Conservation (phyloP, 1,140 invertebrate species). For the Drosophila bipectinata region DNA sequence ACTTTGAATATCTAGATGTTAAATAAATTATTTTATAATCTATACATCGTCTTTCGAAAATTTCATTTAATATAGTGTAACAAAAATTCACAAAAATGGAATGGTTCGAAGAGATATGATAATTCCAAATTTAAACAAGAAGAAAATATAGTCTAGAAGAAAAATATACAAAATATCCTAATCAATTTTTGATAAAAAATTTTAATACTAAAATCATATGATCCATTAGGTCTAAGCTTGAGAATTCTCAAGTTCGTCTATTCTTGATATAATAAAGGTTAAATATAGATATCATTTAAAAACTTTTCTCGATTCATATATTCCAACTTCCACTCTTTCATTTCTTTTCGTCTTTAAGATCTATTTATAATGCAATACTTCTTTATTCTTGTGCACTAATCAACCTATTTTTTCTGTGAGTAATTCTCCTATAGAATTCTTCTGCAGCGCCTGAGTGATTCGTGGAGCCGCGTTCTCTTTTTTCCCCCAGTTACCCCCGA, state of each 20-base stretch:
- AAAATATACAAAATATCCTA: too few relatives aligned
- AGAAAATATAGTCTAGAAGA: neutral
- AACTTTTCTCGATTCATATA: too few relatives aligned
- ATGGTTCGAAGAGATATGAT: neutral
- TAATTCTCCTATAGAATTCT: slow-evolving; percentile 18
- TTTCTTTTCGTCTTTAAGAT: neutral
- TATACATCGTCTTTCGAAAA: neutral
- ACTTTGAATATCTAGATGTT: too few relatives aligned
- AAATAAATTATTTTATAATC: too few relatives aligned
- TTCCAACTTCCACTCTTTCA: neutral
- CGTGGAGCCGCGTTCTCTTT: slow-evolving; percentile 27
- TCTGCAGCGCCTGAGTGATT: slow-evolving; percentile 31
- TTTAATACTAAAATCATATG: too few relatives aligned
- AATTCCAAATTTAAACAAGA: neutral
- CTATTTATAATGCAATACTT: neutral
- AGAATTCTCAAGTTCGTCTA: too few relatives aligned
- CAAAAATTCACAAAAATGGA: neutral
- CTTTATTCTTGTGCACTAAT: neutral
- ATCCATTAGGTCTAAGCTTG: too few relatives aligned
- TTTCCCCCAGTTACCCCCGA: slow-evolving; percentile 17
- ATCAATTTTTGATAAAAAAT: too few relatives aligned
- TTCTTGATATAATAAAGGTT: too few relatives aligned
- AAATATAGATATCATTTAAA: too few relatives aligned
- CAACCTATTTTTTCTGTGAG: slow-evolving; percentile 4
- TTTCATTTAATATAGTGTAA: too few relatives aligned